Percentiles rank a stretch among this genome's conserved stretches.
phyloP scores from a whole-genome alignment of 1,140 invertebrate species.

The Tetraneura akinire region DNA sequence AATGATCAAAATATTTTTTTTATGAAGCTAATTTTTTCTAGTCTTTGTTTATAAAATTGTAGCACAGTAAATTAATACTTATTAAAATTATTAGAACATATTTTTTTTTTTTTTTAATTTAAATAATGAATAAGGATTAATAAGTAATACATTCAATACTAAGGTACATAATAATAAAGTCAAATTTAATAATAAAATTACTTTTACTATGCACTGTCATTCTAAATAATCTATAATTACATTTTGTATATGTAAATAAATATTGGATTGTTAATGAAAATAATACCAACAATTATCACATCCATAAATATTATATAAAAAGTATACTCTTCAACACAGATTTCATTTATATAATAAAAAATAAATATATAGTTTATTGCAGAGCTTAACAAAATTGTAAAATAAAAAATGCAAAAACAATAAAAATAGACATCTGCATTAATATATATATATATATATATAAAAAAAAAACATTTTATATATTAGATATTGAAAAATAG shows the following conservation, averaged over 20 bases:
- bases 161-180: no score
- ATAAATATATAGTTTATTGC: slow-evolving; percentile 27
- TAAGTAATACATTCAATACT: no score
- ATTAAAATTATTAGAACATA: no score
- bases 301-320: slow-evolving; percentile 26
- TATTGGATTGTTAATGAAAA: slow-evolving; percentile 20
- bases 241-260: no score
- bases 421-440: slow-evolving; percentile 38
- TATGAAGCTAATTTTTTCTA: no score
- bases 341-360: slow-evolving; percentile 1
- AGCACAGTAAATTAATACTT: no score
- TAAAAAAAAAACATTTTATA: slow-evolving; percentile 43
- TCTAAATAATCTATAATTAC: slow-evolving; percentile 31
- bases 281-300: slow-evolving; percentile 37
- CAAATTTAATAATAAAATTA: slow-evolving; percentile 13
- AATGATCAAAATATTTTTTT: no score
- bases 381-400: slow-evolving; percentile 49
- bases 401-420: slow-evolving; percentile 48
- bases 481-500: slow-evolving; percentile 42
- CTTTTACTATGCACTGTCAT: background rate
- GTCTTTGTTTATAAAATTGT: no score
- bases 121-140: no score
- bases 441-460: no score
- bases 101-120: no score
- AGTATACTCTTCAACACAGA: slow-evolving; percentile 41